Evolutionary conservation across 2,888 invertebrate genomes (phyloP).

Genomic region (Acrobasis consociella): DNA sequence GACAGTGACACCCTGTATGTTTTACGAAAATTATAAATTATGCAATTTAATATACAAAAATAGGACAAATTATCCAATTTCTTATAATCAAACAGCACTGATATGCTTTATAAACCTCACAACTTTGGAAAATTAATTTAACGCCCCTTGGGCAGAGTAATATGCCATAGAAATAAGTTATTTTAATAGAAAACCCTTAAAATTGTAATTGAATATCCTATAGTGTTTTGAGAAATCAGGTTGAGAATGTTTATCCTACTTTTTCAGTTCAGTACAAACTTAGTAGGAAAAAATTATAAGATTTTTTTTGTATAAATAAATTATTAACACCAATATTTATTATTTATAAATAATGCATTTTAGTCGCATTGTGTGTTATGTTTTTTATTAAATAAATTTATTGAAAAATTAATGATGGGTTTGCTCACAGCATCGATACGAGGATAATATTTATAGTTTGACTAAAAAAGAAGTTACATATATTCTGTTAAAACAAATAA

Average conservation of each 20-base stretch:
- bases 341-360: too few species aligned
- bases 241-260: constrained; percentile 12
- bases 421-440: too few species aligned
- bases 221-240: constrained; percentile 36
- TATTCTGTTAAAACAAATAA: too few species aligned
- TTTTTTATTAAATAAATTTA: too few species aligned
- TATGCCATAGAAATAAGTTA: constrained; percentile 34
- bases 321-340: too few species aligned
- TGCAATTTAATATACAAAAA: constrained; percentile 51
- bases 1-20: constrained; percentile 40
- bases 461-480: too few species aligned
- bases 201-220: constrained; percentile 36
- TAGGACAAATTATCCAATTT: constrained; percentile 49
- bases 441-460: too few species aligned
- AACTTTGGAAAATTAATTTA: constrained; percentile 64
- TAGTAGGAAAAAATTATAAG: neutral
- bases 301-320: too few species aligned
- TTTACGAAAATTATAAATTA: constrained; percentile 35
- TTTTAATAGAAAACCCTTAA: constrained; percentile 35
- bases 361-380: too few species aligned
- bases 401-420: too few species aligned
- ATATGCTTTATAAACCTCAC: constrained; percentile 70
- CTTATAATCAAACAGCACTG: constrained; percentile 57
- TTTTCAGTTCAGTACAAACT: constrained; percentile 25
- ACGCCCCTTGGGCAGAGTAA: constrained; percentile 51